Evolutionary conservation across 2,888 invertebrate species (phyloP).

Genomic region (Pelosia muscerda): DNA sequence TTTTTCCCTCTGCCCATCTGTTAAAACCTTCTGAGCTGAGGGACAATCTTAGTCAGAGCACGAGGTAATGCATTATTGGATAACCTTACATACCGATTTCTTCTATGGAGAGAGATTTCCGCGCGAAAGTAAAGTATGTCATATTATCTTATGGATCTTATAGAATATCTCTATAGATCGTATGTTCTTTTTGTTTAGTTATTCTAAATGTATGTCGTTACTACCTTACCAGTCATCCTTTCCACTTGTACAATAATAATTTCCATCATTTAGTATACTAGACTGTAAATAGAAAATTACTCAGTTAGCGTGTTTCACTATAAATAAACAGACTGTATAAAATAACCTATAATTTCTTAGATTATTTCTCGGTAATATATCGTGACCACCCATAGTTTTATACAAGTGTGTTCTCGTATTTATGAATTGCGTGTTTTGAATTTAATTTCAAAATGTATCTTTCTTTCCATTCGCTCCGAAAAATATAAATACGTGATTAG

Average conservation of each 20-base stretch:
- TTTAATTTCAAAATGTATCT: conserved; percentile 29
- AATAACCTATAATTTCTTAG: conserved; percentile 50
- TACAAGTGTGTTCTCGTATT: conserved; percentile 32
- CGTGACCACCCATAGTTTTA: conserved; percentile 51
- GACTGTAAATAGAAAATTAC: conserved; percentile 39
- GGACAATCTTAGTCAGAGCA: too few relatives aligned
- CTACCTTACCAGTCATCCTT: neutral
- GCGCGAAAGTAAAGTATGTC: too few relatives aligned
- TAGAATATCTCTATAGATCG: too few relatives aligned
- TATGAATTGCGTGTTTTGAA: conserved; percentile 44
- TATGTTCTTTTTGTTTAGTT: neutral
- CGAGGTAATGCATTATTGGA: too few relatives aligned
- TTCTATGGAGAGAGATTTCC: too few relatives aligned
- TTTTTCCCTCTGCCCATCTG: too few relatives aligned
- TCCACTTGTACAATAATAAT: conserved; percentile 20
- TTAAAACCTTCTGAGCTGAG: too few relatives aligned
- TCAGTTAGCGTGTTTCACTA: conserved; percentile 43
- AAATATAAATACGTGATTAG: neutral
- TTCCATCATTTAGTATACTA: conserved; percentile 35
- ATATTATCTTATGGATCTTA: too few relatives aligned
- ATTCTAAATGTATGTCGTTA: neutral
- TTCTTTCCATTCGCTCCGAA: conserved; percentile 2
- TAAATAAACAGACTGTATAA: conserved; percentile 50
- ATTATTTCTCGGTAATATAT: conserved; percentile 48
- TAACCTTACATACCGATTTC: too few relatives aligned